These are phyloP conservation scores for Leptinotarsa haldemani DNA, from an alignment of 2,888 invertebrate species.

Conservation along the genomic window DNA sequence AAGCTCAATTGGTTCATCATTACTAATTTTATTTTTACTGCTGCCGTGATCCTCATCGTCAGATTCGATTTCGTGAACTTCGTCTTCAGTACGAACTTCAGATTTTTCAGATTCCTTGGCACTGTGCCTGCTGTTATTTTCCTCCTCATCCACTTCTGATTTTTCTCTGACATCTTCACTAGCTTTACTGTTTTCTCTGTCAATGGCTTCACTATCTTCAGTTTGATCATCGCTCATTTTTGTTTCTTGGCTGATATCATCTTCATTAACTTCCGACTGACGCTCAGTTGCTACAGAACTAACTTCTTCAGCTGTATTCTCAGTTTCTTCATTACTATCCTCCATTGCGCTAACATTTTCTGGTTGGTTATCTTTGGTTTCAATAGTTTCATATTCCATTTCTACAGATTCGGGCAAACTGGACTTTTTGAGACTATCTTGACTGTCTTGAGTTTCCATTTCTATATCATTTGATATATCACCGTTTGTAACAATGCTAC, in stretches of 20 bases:
- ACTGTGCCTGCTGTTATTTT: conserved; percentile 28
- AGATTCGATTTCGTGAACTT: conserved; percentile 55
- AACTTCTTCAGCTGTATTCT: conserved; percentile 23
- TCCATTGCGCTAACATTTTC: conserved; percentile 37
- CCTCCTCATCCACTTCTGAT: conserved; percentile 33
- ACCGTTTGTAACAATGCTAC: conserved; percentile 58
- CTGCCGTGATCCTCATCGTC: conserved; percentile 40
- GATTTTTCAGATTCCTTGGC: conserved; percentile 32
- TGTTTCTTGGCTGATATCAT: conserved; percentile 48
- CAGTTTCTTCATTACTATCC: conserved; percentile 37
- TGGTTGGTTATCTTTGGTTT: conserved; percentile 46
- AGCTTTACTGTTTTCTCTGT: conserved; percentile 33
- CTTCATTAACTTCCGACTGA: conserved; percentile 47
- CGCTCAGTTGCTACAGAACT: conserved; percentile 21
- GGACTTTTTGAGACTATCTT: conserved; percentile 48
- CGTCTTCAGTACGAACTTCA: conserved; percentile 39
- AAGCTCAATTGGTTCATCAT: conserved; percentile 56
- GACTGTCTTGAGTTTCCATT: conserved; percentile 52
- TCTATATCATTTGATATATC: conserved; percentile 56
- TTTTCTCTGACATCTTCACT: conserved; percentile 32
- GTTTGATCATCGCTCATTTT: conserved; percentile 40
- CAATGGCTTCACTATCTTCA: conserved; percentile 33
- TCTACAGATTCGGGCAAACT: conserved; percentile 51
- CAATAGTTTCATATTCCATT: conserved; percentile 50
- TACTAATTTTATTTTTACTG: conserved; percentile 40